Conservation (phyloP, 2,113 vertebrate genomes). For the Aythya baeri region DNA sequence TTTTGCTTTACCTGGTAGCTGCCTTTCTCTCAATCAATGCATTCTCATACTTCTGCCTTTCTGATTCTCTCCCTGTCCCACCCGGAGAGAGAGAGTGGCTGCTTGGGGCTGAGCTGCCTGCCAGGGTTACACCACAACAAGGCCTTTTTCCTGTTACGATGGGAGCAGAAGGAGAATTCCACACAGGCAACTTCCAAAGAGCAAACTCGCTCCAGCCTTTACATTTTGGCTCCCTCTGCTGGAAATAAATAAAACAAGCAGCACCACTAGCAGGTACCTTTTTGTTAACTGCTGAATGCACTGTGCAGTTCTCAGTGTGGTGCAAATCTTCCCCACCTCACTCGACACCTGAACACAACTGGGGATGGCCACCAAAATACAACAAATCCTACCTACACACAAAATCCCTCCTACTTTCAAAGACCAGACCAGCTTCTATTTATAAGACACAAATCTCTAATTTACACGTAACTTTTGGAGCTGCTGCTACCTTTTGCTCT, state of each 20-base stretch:
- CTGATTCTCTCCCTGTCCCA: no score
- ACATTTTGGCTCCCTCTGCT: constrained; percentile 56
- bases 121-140: no score
- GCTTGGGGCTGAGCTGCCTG: no score
- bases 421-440: background rate
- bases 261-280: background rate
- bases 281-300: background rate
- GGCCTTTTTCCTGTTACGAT: background rate
- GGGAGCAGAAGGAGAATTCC: accelerated
- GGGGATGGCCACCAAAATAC: background rate
- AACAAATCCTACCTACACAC: background rate
- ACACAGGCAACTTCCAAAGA: background rate
- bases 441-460: background rate
- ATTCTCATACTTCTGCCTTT: no score
- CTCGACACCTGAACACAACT: background rate
- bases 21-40: no score
- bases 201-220: background rate
- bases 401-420: background rate
- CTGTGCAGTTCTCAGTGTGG: accelerated
- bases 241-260: background rate
- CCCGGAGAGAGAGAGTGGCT: no score
- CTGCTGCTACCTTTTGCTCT: background rate
- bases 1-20: no score
- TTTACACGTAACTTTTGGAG: background rate
- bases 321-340: background rate